These are phyloP conservation scores for Apotomis turbidana DNA, from an alignment of 2,888 invertebrate species.

Conservation along the genomic window DNA sequence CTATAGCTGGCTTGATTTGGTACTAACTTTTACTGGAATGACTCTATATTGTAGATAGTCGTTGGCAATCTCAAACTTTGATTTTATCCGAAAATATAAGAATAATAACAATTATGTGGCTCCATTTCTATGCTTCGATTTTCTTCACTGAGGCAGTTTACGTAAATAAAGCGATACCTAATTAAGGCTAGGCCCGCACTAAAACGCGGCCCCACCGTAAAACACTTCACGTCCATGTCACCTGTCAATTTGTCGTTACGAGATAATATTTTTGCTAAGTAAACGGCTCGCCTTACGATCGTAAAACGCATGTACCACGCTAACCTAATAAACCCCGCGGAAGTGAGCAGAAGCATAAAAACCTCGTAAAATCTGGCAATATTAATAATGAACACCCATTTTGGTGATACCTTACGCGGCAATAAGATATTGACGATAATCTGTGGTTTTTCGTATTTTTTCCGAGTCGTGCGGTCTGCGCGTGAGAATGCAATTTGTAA, in stretches of 20 bases:
- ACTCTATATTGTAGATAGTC: too few species aligned
- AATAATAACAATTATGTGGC: too few species aligned
- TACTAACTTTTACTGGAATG: too few species aligned
- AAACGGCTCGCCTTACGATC: constrained; percentile 42
- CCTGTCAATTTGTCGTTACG: constrained; percentile 33
- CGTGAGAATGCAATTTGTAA: constrained; percentile 75
- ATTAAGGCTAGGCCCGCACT: constrained; percentile 25
- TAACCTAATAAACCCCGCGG: constrained; percentile 65
- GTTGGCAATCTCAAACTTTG: too few species aligned
- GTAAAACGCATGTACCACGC: constrained; percentile 55
- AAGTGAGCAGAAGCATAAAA: constrained; percentile 62
- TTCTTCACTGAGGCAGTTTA: constrained; percentile 14
- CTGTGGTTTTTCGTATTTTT: constrained; percentile 32
- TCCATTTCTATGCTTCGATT: neutral
- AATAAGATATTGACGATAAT: constrained; percentile 33
- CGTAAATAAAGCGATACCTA: constrained; percentile 21
- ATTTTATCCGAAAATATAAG: too few species aligned
- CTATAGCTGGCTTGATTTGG: neutral
- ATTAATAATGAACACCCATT: constrained; percentile 67
- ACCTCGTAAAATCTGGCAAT: constrained; percentile 63
- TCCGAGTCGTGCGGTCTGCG: constrained; percentile 52
- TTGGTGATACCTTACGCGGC: constrained; percentile 52
- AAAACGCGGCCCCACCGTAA: constrained; percentile 28
- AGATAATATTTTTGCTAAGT: constrained; percentile 35
- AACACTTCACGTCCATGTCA: constrained; percentile 31